Percentiles rank a stretch among this genome's conserved stretches.
phyloP scores from a whole-genome alignment of 2,888 invertebrate species.

The Phanerotoma sp. region DNA sequence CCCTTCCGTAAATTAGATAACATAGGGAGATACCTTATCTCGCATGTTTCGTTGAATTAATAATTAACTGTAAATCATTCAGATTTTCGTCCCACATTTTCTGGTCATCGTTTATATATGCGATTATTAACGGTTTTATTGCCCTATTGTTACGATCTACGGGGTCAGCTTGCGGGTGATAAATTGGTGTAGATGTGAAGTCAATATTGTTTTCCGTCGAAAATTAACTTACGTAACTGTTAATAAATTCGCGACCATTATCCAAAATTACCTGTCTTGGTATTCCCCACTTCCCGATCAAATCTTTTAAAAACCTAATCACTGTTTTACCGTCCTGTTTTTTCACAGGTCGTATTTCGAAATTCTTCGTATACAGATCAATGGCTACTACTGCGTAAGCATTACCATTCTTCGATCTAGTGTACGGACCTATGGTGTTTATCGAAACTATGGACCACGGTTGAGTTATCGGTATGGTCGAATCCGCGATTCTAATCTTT shows the following conservation, averaged over 20 bases:
- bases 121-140: conserved; percentile 22
- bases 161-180: no score
- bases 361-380: conserved; percentile 20
- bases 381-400: conserved; percentile 13
- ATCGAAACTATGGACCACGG: conserved; percentile 23
- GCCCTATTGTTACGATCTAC: conserved; percentile 20
- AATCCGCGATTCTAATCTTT: conserved; percentile 1
- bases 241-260: not conserved
- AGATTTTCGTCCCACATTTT: conserved; percentile 10
- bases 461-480: conserved; percentile 6
- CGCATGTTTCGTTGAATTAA: not conserved
- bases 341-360: conserved; percentile 10
- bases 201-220: not conserved
- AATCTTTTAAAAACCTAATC: not conserved
- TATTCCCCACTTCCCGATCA: conserved; percentile 15
- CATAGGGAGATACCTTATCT: not conserved
- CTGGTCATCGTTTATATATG: conserved; percentile 15
- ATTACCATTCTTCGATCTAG: conserved; percentile 18
- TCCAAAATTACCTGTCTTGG: not conserved
- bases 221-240: not conserved
- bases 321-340: conserved; percentile 9
- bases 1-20: not conserved
- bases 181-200: conserved; percentile 7
- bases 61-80: not conserved
- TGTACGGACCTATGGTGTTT: conserved; percentile 6